Evolutionary conservation across 1,140 invertebrate genomes (phyloP), one percentile per base, ranked within the genome.

Genomic region (Homalodisca vitripennis): DNA sequence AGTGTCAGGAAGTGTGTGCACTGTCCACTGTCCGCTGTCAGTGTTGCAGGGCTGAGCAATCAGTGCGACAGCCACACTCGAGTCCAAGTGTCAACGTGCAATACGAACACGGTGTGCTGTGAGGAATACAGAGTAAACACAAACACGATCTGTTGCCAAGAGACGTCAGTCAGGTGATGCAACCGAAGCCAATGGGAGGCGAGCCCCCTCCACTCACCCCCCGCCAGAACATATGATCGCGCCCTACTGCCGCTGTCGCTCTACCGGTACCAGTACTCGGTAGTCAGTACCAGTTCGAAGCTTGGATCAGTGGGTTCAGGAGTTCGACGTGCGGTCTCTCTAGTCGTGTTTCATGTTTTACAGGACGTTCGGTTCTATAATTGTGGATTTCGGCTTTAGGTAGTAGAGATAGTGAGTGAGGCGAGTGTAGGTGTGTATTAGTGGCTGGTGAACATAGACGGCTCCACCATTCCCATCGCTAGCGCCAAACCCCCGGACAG

Each of bases 391-490:
- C n/a, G 55, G 55, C 26, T 60, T 60, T 24, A 60, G 55, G 55
- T 60, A 60, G 55, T 60, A 14, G 12, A n/a, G 20, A 20, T 53
- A 3, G 34, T 10, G 6, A 41, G 34, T 41, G 34, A 10, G 6
- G 34, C 17, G 34, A 17, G 12, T 6, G 22, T 26, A 13, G 6
- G 55, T 60, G 55, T 60, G 22, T 60, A 27, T 60, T 65, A 6
- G 24, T 34, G 55, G 20, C 27, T 53, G 51, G 62, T 71, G 66
- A 48, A 2, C 27, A 27, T 32, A 64, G 68, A 68, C 72, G 72
- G 72, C 72, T 57, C 69, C 66, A 73, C 24, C 22, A 73, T 79
- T 79, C 78, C 77, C 67, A 77, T 79, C 76, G 77, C 78, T 47
- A 75, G 76, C 72, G 66, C 71, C 70, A 68, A 57, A 69, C 30